phyloP scores from a whole-genome alignment of 2,113 vertebrate species.

The Poeciliopsis turrubarensis region DNA sequence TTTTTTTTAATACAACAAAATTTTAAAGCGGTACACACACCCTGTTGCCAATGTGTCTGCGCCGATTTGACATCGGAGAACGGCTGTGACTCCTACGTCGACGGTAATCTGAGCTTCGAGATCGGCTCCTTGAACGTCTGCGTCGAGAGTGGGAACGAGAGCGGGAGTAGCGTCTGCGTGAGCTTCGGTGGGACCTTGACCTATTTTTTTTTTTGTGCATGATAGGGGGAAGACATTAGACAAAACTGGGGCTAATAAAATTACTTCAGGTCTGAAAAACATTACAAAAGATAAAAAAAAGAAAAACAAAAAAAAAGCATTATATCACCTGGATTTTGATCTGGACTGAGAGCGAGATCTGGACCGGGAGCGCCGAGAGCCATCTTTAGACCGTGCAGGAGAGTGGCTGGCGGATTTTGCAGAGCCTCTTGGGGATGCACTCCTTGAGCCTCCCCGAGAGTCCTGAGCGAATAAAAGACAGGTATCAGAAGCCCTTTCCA shows the following conservation, averaged over 20 bases:
- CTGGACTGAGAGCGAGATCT: slow-evolving; percentile 78
- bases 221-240: background rate
- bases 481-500: slow-evolving; percentile 80
- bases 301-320: too few relatives aligned
- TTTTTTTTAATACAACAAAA: background rate
- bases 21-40: slow-evolving; percentile 19
- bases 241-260: background rate
- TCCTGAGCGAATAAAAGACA: slow-evolving; percentile 87
- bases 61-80: slow-evolving; percentile 73
- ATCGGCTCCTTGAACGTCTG: slow-evolving; percentile 63
- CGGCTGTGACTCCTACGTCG: slow-evolving; percentile 68
- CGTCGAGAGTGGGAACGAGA: slow-evolving; percentile 69
- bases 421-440: slow-evolving; percentile 70
- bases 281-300: accelerated
- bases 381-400: slow-evolving; percentile 66
- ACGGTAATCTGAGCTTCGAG: slow-evolving; percentile 66
- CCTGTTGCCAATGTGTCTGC: slow-evolving; percentile 72
- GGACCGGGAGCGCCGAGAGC: slow-evolving; percentile 83
- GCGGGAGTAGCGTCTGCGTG: slow-evolving; percentile 64
- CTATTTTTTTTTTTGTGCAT: slow-evolving; percentile 20
- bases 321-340: slow-evolving; percentile 74
- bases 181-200: slow-evolving; percentile 73
- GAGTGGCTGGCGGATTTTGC: slow-evolving; percentile 63
- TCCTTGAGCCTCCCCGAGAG: slow-evolving; percentile 85
- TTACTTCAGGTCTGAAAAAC: background rate